Base-by-base conservation (phyloP, 2,113 vertebrate species). In the Ammodytes dubius region DNA sequence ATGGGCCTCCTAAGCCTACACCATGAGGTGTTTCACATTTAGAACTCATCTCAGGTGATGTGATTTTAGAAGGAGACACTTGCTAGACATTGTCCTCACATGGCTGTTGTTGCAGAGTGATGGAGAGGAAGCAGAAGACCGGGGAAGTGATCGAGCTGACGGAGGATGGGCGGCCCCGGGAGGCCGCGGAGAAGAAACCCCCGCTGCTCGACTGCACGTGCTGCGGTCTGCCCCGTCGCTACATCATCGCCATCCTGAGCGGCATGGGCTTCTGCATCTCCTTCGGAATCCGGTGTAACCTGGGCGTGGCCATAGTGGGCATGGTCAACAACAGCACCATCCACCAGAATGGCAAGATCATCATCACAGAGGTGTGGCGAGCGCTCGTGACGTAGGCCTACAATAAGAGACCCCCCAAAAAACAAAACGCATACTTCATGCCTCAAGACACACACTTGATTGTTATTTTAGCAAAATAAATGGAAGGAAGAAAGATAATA, bases 241-340 rank as follows among this genome's bases (percentile, higher is more conserved):
- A 99, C 92, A 97, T 99, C 95, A 98, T 99, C 91, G 98, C 98
- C 93, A 97, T 99, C 89, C 96, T 99, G 96, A 99, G 98, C 9
- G 98, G 98, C 86, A 94, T 99, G 74, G 98, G 98, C 79, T 99
- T 99, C 96, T 99, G 98, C 93, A 99, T 99, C 94, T 99, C 97
- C 81, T 99, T 99, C 90, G 98, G 98, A 4, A 99, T 99, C 94
- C 97, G 98, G 37, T 99, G 98, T 89, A 99, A 99, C 76, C 91
- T 99, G 94, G 98, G 98, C 90, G 98, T 99, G 95, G 98, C 98
- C 93, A 99, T 99, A 74, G 98, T 99, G 94, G 96, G 98, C 94
- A 99, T 99, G 98, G 98, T 99, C 85, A 99, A 99, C 94, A 99
- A 99, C 94, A 99, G 97, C 95, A 98, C 98, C 82, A 93, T 97